Evolutionary conservation across 2,113 vertebrate genomes (phyloP).

Genomic region (Rhizomys pruinosus): DNA sequence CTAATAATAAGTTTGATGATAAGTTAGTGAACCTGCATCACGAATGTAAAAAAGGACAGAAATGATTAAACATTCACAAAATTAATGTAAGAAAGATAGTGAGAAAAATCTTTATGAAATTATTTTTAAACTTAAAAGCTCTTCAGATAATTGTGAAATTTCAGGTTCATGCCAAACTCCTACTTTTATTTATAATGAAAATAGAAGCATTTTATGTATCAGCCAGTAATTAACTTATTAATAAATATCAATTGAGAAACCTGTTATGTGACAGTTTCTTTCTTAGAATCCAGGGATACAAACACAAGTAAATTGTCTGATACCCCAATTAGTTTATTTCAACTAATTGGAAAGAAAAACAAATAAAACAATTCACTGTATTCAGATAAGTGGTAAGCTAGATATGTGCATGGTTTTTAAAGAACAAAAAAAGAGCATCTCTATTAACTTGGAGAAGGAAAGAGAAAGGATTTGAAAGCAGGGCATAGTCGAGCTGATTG

Average conservation of each 20-base stretch:
- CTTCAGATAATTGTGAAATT: slow-evolving; percentile 39
- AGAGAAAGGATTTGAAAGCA: neutral
- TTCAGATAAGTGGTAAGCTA: neutral
- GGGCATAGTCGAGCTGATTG: neutral
- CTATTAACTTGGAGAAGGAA: neutral
- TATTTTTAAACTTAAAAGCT: neutral
- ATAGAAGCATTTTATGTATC: slow-evolving; percentile 1
- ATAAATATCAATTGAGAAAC: slow-evolving; percentile 6
- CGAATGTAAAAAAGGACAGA: neutral
- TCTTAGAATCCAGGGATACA: neutral
- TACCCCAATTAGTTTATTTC: neutral
- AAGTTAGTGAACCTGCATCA: neutral
- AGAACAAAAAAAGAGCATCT: neutral
- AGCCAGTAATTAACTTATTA: slow-evolving; percentile 23
- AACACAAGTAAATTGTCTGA: neutral
- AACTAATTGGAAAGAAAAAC: neutral
- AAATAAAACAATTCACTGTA: neutral
- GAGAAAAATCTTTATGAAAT: neutral
- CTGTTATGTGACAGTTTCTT: neutral
- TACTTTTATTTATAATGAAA: slow-evolving; percentile 22
- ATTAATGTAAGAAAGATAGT: neutral
- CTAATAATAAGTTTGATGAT: too few relatives aligned
- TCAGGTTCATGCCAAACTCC: neutral
- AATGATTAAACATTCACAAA: slow-evolving; percentile 1
- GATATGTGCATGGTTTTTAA: neutral